Conservation (phyloP, 2,888 invertebrate genomes). For the Acanthosoma haemorrhoidale region DNA sequence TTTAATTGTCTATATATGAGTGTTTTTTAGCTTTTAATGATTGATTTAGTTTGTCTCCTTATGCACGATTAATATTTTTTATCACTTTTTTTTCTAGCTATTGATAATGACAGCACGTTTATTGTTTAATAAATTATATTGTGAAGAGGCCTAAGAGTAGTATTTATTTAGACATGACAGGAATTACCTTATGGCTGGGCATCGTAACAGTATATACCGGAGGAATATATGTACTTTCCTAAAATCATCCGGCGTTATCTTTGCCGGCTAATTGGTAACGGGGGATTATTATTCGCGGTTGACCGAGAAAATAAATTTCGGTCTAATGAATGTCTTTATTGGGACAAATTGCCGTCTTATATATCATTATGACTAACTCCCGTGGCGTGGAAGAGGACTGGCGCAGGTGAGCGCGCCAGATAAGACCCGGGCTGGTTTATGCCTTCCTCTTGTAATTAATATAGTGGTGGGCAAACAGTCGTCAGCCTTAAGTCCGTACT, state of each 20-base stretch:
- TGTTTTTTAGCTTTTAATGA: too few relatives aligned
- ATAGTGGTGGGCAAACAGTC: neutral
- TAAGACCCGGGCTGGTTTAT: constrained; percentile 15
- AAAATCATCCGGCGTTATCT: neutral
- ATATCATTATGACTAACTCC: constrained; percentile 24
- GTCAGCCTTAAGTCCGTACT: neutral
- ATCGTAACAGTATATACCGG: too few relatives aligned
- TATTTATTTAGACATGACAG: too few relatives aligned
- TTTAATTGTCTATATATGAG: too few relatives aligned
- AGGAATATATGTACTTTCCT: too few relatives aligned
- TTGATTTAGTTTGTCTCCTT: too few relatives aligned
- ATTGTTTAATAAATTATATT: too few relatives aligned
- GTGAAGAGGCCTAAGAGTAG: too few relatives aligned
- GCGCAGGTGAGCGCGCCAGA: constrained; percentile 15
- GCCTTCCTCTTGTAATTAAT: constrained; percentile 20
- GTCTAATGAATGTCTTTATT: constrained; percentile 23
- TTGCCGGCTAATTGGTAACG: neutral
- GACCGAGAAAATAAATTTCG: constrained; percentile 3
- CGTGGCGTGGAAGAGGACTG: neutral
- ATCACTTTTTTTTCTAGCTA: too few relatives aligned
- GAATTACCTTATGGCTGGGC: too few relatives aligned
- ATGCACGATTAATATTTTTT: too few relatives aligned
- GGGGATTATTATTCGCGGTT: constrained; percentile 1
- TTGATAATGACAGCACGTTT: too few relatives aligned
- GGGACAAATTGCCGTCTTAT: constrained; percentile 21